Evolutionary conservation across 2,888 invertebrate genomes (phyloP).

Genomic region (Melanophora roralis): DNA sequence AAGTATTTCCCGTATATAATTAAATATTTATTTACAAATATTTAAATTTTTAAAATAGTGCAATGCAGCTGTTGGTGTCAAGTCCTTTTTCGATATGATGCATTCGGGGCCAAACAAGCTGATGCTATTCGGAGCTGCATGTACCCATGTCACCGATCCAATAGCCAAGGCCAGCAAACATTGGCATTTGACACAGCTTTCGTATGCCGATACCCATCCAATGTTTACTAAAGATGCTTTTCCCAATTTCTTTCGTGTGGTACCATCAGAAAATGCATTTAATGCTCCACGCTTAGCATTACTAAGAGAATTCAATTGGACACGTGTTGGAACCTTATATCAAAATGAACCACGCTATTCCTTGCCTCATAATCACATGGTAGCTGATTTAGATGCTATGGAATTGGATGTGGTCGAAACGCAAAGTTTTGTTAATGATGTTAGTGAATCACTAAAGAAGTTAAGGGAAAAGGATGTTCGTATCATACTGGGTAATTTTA

Average conservation of each 20-base stretch:
- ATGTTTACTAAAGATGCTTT: constrained; percentile 96
- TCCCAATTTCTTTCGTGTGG: constrained; percentile 97
- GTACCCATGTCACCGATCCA: constrained; percentile 97
- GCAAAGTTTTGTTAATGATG: constrained; percentile 94
- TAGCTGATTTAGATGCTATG: constrained; percentile 89
- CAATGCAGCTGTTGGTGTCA: constrained; percentile 95
- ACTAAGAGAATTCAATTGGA: constrained; percentile 96
- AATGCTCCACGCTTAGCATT: constrained; percentile 93
- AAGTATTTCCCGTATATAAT: constrained; percentile 49
- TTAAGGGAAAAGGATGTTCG: constrained; percentile 94
- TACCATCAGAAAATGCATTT: constrained; percentile 97
- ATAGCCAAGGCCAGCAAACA: constrained; percentile 97
- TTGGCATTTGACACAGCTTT: constrained; percentile 97
- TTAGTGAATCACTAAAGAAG: constrained; percentile 86
- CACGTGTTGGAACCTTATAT: constrained; percentile 96
- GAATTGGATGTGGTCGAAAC: constrained; percentile 91
- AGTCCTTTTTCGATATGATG: constrained; percentile 98
- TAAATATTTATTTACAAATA: no score
- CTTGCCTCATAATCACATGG: constrained; percentile 91
- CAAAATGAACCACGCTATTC: constrained; percentile 97
- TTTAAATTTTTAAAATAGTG: constrained; percentile 81
- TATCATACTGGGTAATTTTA: constrained; percentile 97
- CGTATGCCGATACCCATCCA: constrained; percentile 98
- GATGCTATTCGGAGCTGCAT: constrained; percentile 97
- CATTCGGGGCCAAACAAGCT: constrained; percentile 93